Base-by-base conservation (phyloP, 2,113 vertebrate species). In the Phoenicopterus ruber region DNA sequence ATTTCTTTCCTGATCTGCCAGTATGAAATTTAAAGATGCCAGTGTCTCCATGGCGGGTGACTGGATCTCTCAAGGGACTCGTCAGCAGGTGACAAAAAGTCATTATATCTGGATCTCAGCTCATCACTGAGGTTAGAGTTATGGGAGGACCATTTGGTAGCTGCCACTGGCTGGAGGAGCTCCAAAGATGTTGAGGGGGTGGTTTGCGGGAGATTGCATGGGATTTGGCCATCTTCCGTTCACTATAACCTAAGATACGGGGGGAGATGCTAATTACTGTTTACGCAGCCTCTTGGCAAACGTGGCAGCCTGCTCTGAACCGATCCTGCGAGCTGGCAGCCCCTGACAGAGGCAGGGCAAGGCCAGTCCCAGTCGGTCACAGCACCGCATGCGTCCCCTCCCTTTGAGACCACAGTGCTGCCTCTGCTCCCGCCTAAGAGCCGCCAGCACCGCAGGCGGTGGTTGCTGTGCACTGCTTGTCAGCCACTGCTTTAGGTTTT, bases 371-470 rank as follows among this genome's bases (percentile, higher is more conserved):
- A 36, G 42, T 34, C 2, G 1, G 32, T 17, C 78, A 46, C 2
- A 1, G 47, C 0, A 0, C 72, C 17, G 32, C 17, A 7, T 17
- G 26, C 0, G 0, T 34, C 36, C 36, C 9, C 24, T 77, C 25
- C 21, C 17, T 67, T 32, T 46, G 73, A 76, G 44, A n/a, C 14
- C 38, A 21, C 52, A 11, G 46, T 5, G 17, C 5, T 55, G 46
- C 57, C 20, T 59, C 84, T 71, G 54, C 25, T 74, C n/a, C 55
- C 28, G 38, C 55, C 52, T 14, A 76, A 58, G 17, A 46, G 34
- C 28, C 65, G 61, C 46, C 47, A 22, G 38, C 28, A 29, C 11
- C 0, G 3, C 36, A 62, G 22, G 11, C 0, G 8, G 34, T 12
- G n/a, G 61, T 17, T 63, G 36, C 32, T 87, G 32, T 25, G n/a